Evolutionary conservation across 2,113 vertebrate genomes (phyloP), one percentile per base, ranked within the genome.

Genomic region (Muntiacus muntjak): DNA sequence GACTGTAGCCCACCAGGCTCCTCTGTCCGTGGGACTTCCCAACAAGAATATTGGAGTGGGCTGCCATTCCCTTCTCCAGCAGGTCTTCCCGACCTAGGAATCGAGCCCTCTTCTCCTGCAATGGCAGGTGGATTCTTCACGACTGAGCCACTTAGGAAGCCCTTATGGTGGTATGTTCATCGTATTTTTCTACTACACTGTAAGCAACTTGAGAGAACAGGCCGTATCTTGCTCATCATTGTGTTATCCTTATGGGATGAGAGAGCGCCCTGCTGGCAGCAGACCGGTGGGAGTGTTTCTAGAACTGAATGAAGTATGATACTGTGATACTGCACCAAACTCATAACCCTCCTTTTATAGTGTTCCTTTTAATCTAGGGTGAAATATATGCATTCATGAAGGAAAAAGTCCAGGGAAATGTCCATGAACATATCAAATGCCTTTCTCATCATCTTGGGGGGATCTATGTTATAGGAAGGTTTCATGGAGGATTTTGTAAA

Each of bases 311-410:
- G 54, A 26, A 15, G 8, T 14, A 5, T 54, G 33, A 6, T 43
- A n/a, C 14, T 28, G 3, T 33, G 40, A 50, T 0, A 14, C 7
- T 23, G 10, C 1, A 12, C 14, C 26, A 79, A 36, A 30, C 10
- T 15, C 15, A 3, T 2, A 8, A 21, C 2, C 23, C 2, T 87
- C n/a, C 7, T 33, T 50, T 23, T 1, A 5, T 1, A 45, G 9
- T 11, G 4, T 7, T 45, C 21, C 54, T 28, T 57, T 19, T 21
- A 87, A 28, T 2, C 7, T 14, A 54, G 11, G 19, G 2, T 16
- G 28, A 87, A 86, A 47, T 45, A 3, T 16, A 60, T 2, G 9
- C 17, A 57, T n/a, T 83, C 28, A 16, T 0, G n/a, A 30, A 76
- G 25, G 52, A 16, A 58, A 57, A 36, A 19, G 11, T 45, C 11